Conservation (phyloP, 2,888 invertebrate species). For the Catonia carolina region DNA sequence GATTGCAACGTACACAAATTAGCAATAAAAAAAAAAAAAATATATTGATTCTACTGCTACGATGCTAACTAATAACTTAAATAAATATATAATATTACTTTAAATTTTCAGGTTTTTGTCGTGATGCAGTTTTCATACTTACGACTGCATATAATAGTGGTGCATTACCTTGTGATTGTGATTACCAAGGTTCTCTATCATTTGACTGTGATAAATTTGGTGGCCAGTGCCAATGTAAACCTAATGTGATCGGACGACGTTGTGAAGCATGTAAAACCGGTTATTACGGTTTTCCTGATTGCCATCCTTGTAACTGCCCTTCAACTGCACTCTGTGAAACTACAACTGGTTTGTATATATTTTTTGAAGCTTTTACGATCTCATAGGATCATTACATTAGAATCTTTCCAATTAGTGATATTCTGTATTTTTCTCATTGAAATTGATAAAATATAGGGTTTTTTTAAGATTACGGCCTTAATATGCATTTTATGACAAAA, state of each 20-base stretch:
- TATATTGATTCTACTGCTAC: too few species aligned
- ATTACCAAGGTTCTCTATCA: constrained; percentile 76
- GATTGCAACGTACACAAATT: too few species aligned
- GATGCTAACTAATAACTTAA: too few species aligned
- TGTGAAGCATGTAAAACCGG: constrained; percentile 80
- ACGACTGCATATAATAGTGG: constrained; percentile 94
- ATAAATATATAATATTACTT: too few species aligned
- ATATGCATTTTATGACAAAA: too few species aligned
- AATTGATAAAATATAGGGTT: too few species aligned
- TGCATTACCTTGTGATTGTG: constrained; percentile 82
- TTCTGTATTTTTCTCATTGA: too few species aligned
- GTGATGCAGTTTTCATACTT: constrained; percentile 84
- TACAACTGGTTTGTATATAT: constrained; percentile 47
- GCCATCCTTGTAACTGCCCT: constrained; percentile 81
- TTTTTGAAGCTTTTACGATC: not conserved
- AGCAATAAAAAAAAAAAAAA: too few species aligned
- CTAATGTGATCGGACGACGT: constrained; percentile 86
- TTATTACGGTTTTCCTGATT: constrained; percentile 93
- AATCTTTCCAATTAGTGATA: too few species aligned
- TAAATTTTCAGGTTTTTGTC: constrained; percentile 72
- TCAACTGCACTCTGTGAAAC: constrained; percentile 74
- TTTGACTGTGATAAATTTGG: constrained; percentile 91
- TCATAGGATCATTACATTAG: too few species aligned
- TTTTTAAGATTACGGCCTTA: too few species aligned
- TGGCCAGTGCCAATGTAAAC: constrained; percentile 90